These are phyloP conservation scores for Diprion similis DNA, from an alignment of 1,140 invertebrate species.

Conservation along the genomic window DNA sequence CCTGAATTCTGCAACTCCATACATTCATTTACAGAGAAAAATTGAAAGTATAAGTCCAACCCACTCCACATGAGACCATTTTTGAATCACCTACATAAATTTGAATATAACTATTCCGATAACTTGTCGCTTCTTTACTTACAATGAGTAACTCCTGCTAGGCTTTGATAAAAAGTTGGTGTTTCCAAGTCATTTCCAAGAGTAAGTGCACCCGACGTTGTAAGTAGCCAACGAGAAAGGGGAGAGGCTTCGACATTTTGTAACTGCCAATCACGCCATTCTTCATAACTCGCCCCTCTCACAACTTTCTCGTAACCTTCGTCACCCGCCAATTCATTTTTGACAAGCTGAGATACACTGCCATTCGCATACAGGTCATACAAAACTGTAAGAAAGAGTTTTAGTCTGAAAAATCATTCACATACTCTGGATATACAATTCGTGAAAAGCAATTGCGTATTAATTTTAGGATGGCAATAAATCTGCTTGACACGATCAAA, in stretches of 20 bases:
- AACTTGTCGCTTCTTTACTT: slow-evolving; percentile 46
- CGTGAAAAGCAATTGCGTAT: background rate
- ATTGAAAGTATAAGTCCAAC: too few relatives aligned
- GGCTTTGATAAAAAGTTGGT: slow-evolving; percentile 89
- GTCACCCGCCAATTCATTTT: slow-evolving; percentile 72
- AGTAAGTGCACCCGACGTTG: slow-evolving; percentile 70
- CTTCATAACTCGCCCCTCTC: slow-evolving; percentile 72
- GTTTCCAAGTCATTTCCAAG: slow-evolving; percentile 83
- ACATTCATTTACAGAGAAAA: too few relatives aligned
- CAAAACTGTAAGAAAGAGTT: slow-evolving; percentile 69
- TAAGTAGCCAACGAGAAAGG: slow-evolving; percentile 81
- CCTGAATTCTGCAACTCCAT: too few relatives aligned
- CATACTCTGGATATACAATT: background rate
- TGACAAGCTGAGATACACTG: slow-evolving; percentile 74
- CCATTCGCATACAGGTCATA: slow-evolving; percentile 88
- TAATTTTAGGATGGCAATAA: background rate
- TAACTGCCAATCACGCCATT: slow-evolving; percentile 76
- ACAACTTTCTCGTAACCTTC: slow-evolving; percentile 49
- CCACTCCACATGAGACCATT: too few relatives aligned
- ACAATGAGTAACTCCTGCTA: slow-evolving; percentile 90
- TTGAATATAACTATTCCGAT: too few relatives aligned
- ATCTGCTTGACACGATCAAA: too few relatives aligned
- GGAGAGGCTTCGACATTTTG: slow-evolving; percentile 78
- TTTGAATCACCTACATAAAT: too few relatives aligned
- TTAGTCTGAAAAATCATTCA: slow-evolving; percentile 16